phyloP scores from a whole-genome alignment of 2,888 invertebrate species.

The Falcaria lacertinaria region DNA sequence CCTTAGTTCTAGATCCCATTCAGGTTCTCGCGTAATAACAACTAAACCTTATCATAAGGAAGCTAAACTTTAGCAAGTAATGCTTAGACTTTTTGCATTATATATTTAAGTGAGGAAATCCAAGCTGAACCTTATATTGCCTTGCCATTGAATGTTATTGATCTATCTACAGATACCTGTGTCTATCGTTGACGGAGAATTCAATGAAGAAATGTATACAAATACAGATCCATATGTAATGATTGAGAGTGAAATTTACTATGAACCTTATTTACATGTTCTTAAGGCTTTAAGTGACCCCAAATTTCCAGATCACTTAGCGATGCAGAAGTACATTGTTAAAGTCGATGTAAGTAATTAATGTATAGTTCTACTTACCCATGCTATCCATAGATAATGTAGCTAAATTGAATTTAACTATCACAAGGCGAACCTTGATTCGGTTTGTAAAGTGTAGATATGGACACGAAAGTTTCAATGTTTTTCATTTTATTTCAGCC shows the following conservation, averaged over 20 bases:
- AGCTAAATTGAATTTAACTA: too few species aligned
- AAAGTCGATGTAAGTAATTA: constrained; percentile 71
- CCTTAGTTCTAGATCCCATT: too few species aligned
- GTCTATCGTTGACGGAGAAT: constrained; percentile 30
- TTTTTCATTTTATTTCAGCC: constrained; percentile 29
- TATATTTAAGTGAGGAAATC: too few species aligned
- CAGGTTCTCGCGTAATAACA: too few species aligned
- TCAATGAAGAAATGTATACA: constrained; percentile 29
- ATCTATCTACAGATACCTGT: constrained; percentile 47
- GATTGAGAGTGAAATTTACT: constrained; percentile 89
- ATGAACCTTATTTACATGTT: constrained; percentile 89
- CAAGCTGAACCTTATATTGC: not conserved
- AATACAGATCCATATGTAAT: constrained; percentile 65
- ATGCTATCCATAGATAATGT: too few species aligned
- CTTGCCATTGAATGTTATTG: not conserved
- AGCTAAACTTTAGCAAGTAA: too few species aligned
- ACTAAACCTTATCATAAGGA: too few species aligned
- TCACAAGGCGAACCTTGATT: too few species aligned
- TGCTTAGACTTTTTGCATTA: too few species aligned
- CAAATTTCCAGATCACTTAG: constrained; percentile 74
- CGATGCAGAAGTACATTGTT: constrained; percentile 85
- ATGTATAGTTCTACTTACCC: too few species aligned
- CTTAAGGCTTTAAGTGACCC: constrained; percentile 83
- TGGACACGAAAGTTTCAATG: too few species aligned
- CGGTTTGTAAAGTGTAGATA: too few species aligned